A percentile compares a stretch with the other conserved stretches of the same genome.
These are phyloP conservation scores for Isotomurus palustris DNA, from an alignment of 2,888 invertebrate species.

Conservation along the genomic window DNA sequence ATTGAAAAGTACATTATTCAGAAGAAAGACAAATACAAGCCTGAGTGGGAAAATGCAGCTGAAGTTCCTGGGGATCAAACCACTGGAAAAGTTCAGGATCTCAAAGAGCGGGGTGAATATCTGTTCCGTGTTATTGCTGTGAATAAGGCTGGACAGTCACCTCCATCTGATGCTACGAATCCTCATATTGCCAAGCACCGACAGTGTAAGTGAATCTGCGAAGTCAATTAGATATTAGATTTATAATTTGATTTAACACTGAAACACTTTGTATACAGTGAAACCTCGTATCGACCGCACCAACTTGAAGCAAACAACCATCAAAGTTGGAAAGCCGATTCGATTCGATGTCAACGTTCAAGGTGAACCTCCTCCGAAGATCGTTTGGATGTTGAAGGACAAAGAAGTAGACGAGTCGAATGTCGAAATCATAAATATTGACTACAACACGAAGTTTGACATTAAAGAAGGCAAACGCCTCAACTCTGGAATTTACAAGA, in stretches of 20 bases:
- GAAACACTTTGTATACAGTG: slow-evolving; percentile 57
- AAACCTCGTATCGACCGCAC: slow-evolving; percentile 96
- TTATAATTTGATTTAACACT: background rate
- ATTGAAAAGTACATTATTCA: slow-evolving; percentile 90
- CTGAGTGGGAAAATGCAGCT: slow-evolving; percentile 83
- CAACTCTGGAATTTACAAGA: slow-evolving; percentile 85
- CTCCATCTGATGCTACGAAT: slow-evolving; percentile 83
- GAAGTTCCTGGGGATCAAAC: slow-evolving; percentile 73
- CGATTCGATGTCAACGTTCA: slow-evolving; percentile 89
- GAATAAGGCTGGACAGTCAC: slow-evolving; percentile 80
- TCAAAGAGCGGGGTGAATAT: slow-evolving; percentile 86
- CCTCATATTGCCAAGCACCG: slow-evolving; percentile 84
- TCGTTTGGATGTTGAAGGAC: slow-evolving; percentile 82
- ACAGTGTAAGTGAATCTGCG: slow-evolving; percentile 51
- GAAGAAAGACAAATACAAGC: slow-evolving; percentile 72
- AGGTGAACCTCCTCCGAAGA: slow-evolving; percentile 92
- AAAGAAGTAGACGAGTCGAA: slow-evolving; percentile 68
- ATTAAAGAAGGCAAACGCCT: slow-evolving; percentile 73
- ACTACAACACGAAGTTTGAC: slow-evolving; percentile 82
- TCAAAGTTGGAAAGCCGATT: slow-evolving; percentile 86
- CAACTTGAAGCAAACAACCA: slow-evolving; percentile 80
- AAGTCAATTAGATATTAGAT: too few species aligned
- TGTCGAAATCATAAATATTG: slow-evolving; percentile 74
- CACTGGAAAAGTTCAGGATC: slow-evolving; percentile 72
- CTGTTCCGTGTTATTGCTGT: slow-evolving; percentile 87